These are phyloP conservation scores for Protaetia brevitarsis DNA, from an alignment of 1,140 invertebrate species.

Conservation along the genomic window DNA sequence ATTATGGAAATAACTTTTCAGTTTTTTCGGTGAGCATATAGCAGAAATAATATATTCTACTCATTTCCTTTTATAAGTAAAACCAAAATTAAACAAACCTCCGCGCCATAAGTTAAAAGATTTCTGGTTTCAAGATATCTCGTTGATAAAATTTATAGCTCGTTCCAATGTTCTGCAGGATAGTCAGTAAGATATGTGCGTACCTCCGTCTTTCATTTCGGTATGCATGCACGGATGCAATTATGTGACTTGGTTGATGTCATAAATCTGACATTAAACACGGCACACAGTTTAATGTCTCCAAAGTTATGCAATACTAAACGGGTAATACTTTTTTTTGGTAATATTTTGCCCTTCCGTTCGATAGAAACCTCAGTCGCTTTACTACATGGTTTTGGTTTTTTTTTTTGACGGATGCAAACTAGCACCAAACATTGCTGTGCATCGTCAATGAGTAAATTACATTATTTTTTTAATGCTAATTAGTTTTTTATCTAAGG, in stretches of 20 bases:
- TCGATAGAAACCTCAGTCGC: too few relatives aligned
- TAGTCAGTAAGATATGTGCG: background rate
- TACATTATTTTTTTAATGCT: too few relatives aligned
- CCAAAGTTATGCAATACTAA: background rate
- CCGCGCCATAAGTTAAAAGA: background rate
- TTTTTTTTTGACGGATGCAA: too few relatives aligned
- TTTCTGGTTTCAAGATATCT: background rate
- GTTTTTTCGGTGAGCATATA: too few relatives aligned
- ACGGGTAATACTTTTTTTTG: too few relatives aligned
- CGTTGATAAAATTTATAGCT: background rate
- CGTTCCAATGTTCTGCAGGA: background rate
- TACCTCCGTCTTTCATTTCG: background rate
- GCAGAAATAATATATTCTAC: too few relatives aligned
- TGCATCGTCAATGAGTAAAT: too few relatives aligned
- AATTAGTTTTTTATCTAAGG: too few relatives aligned
- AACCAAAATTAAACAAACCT: background rate
- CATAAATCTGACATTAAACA: conserved; percentile 15
- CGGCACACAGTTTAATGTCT: background rate
- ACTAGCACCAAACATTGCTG: too few relatives aligned
- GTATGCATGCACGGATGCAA: background rate
- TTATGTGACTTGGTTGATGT: background rate
- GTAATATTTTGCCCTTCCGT: too few relatives aligned
- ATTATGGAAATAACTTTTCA: too few relatives aligned
- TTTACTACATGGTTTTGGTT: too few relatives aligned
- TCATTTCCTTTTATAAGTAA: background rate